phyloP scores from a whole-genome alignment of 2,888 invertebrate genomes.

The Epistrophe grossulariae region DNA sequence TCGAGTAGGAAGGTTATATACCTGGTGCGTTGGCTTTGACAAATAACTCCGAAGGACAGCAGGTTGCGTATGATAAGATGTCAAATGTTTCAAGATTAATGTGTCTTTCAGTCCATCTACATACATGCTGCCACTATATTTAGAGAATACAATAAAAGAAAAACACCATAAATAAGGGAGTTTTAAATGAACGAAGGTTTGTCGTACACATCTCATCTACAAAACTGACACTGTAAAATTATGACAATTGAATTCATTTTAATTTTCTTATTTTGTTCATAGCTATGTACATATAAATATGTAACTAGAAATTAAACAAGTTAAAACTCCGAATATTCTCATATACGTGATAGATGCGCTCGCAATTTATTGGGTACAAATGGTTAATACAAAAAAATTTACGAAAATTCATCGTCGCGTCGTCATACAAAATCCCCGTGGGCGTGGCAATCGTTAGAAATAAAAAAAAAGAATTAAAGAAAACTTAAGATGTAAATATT shows the following conservation, averaged over 20 bases:
- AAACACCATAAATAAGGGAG: background rate
- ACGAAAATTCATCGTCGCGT: no score
- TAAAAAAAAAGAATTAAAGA: no score
- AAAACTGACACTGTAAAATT: background rate
- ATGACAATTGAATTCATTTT: background rate
- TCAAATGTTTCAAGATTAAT: constrained; percentile 11
- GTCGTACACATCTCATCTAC: background rate
- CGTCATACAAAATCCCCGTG: no score
- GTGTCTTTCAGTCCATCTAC: background rate
- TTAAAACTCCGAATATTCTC: no score
- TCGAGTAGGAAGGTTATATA: background rate
- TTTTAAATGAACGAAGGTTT: background rate
- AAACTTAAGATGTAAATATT: no score
- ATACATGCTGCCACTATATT: background rate
- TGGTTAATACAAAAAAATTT: no score
- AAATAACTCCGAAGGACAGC: constrained; percentile 6
- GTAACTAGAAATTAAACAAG: no score
- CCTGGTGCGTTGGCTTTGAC: background rate
- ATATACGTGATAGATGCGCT: no score
- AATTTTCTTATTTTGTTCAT: background rate
- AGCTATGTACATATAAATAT: no score
- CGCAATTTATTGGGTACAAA: no score
- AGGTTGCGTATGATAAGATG: constrained; percentile 15
- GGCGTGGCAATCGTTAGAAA: no score
- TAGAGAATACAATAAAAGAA: background rate